Conservation (phyloP, 2,888 invertebrate species). For the Pyrrhosoma nymphula region DNA sequence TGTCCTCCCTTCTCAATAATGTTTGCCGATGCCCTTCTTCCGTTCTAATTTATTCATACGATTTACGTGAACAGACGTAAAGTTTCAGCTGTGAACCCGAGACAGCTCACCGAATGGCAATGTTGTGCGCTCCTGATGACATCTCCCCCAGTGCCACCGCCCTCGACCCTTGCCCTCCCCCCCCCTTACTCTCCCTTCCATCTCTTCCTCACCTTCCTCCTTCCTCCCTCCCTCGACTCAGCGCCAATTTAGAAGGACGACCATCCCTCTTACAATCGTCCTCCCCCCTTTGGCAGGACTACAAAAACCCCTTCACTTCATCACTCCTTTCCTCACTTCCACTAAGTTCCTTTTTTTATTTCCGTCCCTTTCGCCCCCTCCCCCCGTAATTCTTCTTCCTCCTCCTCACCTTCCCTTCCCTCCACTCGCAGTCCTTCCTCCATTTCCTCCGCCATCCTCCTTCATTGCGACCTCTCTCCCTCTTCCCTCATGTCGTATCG, state of each 20-base stretch:
- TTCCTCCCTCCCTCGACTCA: background rate
- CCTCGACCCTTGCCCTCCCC: background rate
- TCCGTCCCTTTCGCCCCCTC: background rate
- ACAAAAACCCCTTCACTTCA: slow-evolving; percentile 55
- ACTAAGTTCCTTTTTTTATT: slow-evolving; percentile 20
- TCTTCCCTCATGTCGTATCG: background rate
- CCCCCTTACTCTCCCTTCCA: background rate
- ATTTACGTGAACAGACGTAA: slow-evolving; percentile 56
- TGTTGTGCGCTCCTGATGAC: slow-evolving; percentile 45
- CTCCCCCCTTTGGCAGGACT: background rate
- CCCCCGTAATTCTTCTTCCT: background rate
- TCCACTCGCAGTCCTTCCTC: background rate
- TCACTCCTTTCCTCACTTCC: slow-evolving; percentile 57
- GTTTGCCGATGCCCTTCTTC: background rate
- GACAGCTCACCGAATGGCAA: slow-evolving; percentile 52
- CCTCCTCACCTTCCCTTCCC: background rate
- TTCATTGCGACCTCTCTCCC: background rate
- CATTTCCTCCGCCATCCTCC: background rate
- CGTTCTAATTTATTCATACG: slow-evolving; percentile 65
- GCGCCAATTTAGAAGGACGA: slow-evolving; percentile 50
- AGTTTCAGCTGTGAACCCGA: slow-evolving; percentile 44
- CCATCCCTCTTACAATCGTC: background rate
- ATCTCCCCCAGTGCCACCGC: background rate
- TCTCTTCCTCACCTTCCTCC: background rate
- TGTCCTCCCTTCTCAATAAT: background rate